phyloP scores from a whole-genome alignment of 2,797 vertebrate genomes.

The Natrix natrix region DNA sequence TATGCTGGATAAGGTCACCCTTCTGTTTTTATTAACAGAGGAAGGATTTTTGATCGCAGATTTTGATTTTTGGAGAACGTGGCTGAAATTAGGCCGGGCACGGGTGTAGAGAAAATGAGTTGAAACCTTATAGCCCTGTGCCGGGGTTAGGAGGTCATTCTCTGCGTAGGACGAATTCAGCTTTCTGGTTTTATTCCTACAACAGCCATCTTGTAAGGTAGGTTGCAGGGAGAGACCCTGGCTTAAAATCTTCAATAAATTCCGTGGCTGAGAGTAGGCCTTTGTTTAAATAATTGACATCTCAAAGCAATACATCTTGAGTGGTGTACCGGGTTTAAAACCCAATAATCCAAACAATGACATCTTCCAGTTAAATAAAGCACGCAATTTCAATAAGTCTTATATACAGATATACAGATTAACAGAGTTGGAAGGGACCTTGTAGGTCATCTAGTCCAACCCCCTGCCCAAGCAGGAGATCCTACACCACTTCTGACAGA shows the following conservation, averaged over 20 bases:
- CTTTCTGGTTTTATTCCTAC: not conserved
- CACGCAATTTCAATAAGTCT: not conserved
- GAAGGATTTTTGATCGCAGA: slow-evolving; percentile 63
- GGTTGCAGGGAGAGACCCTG: not conserved
- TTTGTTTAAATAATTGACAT: not conserved
- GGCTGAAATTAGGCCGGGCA: slow-evolving; percentile 42
- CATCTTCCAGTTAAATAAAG: not conserved
- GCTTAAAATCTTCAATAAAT: not conserved
- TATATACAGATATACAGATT: not conserved
- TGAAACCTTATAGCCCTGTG: slow-evolving; percentile 35
- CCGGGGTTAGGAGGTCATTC: not conserved
- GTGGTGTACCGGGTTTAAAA: not conserved
- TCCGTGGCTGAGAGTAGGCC: not conserved
- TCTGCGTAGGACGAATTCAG: not conserved
- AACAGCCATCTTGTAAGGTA: not conserved
- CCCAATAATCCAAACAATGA: not conserved
- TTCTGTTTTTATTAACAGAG: slow-evolving; percentile 75
- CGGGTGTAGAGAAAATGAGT: slow-evolving; percentile 54
- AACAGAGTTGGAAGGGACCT: no score
- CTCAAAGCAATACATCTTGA: not conserved
- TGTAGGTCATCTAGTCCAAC: no score
- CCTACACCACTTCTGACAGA: no score
- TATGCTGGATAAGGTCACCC: slow-evolving; percentile 78
- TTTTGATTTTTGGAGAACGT: slow-evolving; percentile 64
- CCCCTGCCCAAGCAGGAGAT: no score